Percentiles rank a stretch among this genome's conserved stretches.
phyloP scores from a whole-genome alignment of 1,140 invertebrate species.

The Caenorhabditis briggsae region DNA sequence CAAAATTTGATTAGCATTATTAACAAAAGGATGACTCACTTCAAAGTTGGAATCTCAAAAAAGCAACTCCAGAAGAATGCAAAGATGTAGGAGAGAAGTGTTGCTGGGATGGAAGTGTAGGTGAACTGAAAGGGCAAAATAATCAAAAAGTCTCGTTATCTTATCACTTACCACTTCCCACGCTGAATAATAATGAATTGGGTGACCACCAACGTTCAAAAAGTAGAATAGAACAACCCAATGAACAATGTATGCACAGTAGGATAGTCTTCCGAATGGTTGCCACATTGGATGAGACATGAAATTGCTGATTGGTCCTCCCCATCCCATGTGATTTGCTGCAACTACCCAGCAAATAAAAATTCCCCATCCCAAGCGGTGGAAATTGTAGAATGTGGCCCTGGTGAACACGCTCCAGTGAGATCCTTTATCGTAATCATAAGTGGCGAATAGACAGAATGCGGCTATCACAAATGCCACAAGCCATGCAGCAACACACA shows the following conservation, averaged over 20 bases:
- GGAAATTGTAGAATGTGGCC: slow-evolving; percentile 46
- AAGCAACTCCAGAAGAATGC: slow-evolving; percentile 44
- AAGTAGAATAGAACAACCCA: slow-evolving; percentile 28
- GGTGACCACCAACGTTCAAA: slow-evolving; percentile 46
- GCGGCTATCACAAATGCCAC: neutral
- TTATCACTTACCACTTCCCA: slow-evolving; percentile 32
- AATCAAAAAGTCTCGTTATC: neutral
- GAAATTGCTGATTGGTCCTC: slow-evolving; percentile 43
- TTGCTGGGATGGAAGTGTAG: slow-evolving; percentile 18
- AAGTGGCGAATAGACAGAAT: slow-evolving; percentile 28
- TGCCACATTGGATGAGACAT: slow-evolving; percentile 58
- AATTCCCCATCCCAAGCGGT: slow-evolving; percentile 53
- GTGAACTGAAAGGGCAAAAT: neutral
- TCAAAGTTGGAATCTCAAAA: slow-evolving; percentile 26
- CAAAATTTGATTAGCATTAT: neutral
- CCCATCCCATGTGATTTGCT: slow-evolving; percentile 55
- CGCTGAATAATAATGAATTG: slow-evolving; percentile 47
- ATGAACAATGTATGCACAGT: slow-evolving; percentile 55
- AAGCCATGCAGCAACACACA: slow-evolving; percentile 11
- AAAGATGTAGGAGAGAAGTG: slow-evolving; percentile 7
- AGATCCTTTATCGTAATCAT: slow-evolving; percentile 39
- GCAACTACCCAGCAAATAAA: slow-evolving; percentile 56
- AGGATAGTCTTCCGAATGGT: slow-evolving; percentile 53
- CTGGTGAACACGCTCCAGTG: slow-evolving; percentile 37
- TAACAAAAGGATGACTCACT: neutral